These are phyloP conservation scores for Scotopteryx bipunctaria DNA, from an alignment of 2,888 invertebrate species.

Conservation along the genomic window DNA sequence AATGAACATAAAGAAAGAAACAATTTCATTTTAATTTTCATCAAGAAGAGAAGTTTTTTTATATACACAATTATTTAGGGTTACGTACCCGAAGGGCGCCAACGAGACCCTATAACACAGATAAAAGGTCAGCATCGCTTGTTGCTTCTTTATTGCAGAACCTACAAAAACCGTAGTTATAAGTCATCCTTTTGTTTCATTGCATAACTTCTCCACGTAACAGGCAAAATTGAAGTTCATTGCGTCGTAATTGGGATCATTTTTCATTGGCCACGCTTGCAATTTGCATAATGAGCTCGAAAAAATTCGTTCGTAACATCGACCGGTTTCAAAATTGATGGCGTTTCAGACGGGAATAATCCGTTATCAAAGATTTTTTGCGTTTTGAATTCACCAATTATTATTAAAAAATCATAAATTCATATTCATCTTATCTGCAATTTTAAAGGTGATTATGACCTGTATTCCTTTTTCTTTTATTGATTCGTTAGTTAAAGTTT, in stretches of 20 bases:
- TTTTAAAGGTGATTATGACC: too few species aligned
- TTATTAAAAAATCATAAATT: background rate
- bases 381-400: background rate
- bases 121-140: too few species aligned
- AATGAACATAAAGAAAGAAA: too few species aligned
- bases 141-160: background rate
- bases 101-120: too few species aligned
- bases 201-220: constrained; percentile 30
- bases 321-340: constrained; percentile 32
- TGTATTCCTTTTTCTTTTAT: too few species aligned
- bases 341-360: constrained; percentile 23
- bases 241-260: constrained; percentile 41
- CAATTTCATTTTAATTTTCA: too few species aligned
- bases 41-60: too few species aligned
- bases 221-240: constrained; percentile 50
- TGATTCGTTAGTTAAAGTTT: too few species aligned
- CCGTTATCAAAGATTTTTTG: constrained; percentile 14
- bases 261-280: constrained; percentile 45
- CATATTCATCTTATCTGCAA: background rate
- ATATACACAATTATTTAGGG: too few species aligned
- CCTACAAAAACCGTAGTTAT: background rate
- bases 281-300: constrained; percentile 62
- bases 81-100: too few species aligned
- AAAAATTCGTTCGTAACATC: constrained; percentile 48
- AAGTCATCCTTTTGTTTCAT: constrained; percentile 26